Conservation (phyloP, 2,888 invertebrate species). For the Habroteleia sp. region DNA sequence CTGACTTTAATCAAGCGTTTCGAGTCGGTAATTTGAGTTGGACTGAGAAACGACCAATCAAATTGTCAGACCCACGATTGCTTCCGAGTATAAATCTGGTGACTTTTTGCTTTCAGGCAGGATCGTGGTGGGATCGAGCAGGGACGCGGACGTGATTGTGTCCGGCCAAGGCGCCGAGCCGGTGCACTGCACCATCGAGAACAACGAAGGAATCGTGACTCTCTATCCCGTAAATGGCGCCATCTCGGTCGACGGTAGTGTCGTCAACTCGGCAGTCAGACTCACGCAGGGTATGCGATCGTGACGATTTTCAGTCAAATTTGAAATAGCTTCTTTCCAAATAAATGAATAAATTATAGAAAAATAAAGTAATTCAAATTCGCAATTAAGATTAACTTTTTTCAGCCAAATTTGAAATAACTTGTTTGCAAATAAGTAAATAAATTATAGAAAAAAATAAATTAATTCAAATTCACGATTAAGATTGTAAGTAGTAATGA, state of each 20-base stretch:
- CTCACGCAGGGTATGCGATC: slow-evolving; percentile 88
- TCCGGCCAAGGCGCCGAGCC: slow-evolving; percentile 93
- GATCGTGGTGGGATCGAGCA: slow-evolving; percentile 89
- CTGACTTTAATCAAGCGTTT: slow-evolving; percentile 28
- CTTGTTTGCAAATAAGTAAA: too few relatives aligned
- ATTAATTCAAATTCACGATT: too few relatives aligned
- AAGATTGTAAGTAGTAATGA: too few relatives aligned
- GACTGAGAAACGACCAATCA: slow-evolving; percentile 12
- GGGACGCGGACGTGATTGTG: slow-evolving; percentile 91
- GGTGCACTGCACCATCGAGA: slow-evolving; percentile 93
- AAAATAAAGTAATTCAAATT: too few relatives aligned
- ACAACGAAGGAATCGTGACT: slow-evolving; percentile 91
- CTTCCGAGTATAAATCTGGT: slow-evolving; percentile 1
- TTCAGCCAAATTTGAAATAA: too few relatives aligned
- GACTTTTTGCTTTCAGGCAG: slow-evolving; percentile 84
- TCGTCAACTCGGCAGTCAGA: slow-evolving; percentile 87
- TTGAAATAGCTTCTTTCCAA: too few relatives aligned
- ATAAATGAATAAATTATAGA: too few relatives aligned
- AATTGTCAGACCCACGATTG: not conserved
- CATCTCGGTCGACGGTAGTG: slow-evolving; percentile 88
- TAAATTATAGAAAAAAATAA: too few relatives aligned
- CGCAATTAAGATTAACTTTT: too few relatives aligned
- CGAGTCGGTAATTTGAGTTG: slow-evolving; percentile 8
- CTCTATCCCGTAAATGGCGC: slow-evolving; percentile 89
- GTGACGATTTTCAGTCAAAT: too few relatives aligned